These are phyloP conservation scores for Catharus bicknelli DNA, from an alignment of 2,113 vertebrate species.

Conservation along the genomic window DNA sequence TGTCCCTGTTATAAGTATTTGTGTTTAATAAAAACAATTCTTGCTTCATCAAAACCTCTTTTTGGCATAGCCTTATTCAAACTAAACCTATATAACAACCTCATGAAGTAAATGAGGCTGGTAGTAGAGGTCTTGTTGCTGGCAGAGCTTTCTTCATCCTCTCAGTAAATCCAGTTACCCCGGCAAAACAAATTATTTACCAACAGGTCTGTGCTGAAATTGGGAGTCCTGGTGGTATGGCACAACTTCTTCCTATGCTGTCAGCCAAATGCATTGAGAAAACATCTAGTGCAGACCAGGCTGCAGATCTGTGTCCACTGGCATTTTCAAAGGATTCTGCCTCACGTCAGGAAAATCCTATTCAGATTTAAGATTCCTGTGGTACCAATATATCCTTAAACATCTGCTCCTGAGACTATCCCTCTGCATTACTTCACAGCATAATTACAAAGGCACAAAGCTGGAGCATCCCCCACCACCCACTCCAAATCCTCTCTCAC, in stretches of 20 bases:
- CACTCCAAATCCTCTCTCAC: background rate
- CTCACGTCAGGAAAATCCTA: background rate
- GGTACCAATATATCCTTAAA: background rate
- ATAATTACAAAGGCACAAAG: conserved; percentile 3
- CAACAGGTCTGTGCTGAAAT: background rate
- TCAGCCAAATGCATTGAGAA: background rate
- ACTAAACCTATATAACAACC: background rate
- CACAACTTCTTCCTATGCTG: background rate
- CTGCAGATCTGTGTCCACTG: background rate
- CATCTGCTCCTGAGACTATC: background rate
- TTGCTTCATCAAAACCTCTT: background rate
- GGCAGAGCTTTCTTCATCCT: background rate
- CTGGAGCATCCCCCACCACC: background rate
- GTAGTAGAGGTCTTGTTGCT: background rate
- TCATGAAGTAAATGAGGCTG: background rate
- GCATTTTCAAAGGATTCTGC: background rate
- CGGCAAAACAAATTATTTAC: background rate
- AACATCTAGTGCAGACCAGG: background rate
- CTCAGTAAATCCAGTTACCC: background rate
- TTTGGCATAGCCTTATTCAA: background rate
- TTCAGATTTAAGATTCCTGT: background rate
- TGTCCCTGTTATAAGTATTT: background rate
- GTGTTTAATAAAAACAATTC: background rate
- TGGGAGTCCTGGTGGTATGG: background rate
- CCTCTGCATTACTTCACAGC: background rate